These are phyloP conservation scores for Chaetogeoica ovagalla DNA, from an alignment of 2,888 invertebrate genomes.

Conservation along the genomic window DNA sequence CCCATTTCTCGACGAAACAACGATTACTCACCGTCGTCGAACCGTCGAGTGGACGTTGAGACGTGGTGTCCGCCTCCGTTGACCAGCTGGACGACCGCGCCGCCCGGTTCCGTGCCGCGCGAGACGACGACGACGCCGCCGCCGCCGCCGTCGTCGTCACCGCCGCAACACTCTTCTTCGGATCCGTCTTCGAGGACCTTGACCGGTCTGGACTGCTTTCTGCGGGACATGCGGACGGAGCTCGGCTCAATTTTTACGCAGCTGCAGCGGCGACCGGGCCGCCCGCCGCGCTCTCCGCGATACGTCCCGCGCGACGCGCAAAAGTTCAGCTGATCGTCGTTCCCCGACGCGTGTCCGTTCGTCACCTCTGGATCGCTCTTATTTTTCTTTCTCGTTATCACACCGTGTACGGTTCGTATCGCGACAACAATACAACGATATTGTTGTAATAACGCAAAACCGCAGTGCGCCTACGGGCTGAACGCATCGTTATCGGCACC, in stretches of 20 bases:
- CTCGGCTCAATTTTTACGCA: not conserved
- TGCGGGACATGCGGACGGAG: conserved; percentile 49
- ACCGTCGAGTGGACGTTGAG: conserved; percentile 28
- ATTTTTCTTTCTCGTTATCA: no score
- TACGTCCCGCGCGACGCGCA: not conserved
- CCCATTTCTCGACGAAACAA: no score
- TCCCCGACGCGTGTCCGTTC: no score
- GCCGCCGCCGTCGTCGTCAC: not conserved
- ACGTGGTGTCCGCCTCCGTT: conserved; percentile 36
- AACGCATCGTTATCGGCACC: no score
- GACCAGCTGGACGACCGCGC: conserved; percentile 22
- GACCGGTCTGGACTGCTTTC: conserved; percentile 52
- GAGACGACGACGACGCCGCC: not conserved
- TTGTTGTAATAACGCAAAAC: no score
- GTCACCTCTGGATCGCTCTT: no score
- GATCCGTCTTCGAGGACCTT: conserved; percentile 49
- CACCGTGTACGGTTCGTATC: no score
- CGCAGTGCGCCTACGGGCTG: no score
- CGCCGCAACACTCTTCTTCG: conserved; percentile 32
- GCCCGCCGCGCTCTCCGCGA: conserved; percentile 6
- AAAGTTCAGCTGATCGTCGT: no score
- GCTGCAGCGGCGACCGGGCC: not conserved
- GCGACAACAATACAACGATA: no score
- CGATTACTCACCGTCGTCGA: conserved; percentile 50
- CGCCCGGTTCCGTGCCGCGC: not conserved